These are phyloP conservation scores for Megaceryle alcyon DNA, from an alignment of 2,797 vertebrate species.

Conservation along the genomic window DNA sequence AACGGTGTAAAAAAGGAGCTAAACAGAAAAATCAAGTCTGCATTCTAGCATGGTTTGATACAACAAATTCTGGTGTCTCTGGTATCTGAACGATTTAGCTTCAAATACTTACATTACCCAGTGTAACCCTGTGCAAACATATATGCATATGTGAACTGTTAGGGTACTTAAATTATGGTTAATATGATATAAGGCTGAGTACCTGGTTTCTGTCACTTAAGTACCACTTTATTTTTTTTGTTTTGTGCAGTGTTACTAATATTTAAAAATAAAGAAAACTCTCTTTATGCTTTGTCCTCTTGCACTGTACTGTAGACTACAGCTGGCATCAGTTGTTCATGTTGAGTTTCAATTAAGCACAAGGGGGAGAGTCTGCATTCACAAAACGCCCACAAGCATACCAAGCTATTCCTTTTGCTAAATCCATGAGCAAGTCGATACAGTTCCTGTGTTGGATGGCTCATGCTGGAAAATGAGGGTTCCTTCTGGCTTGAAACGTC, in stretches of 20 bases:
- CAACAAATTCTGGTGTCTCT: constrained; percentile 23
- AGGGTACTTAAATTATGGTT: constrained; percentile 49
- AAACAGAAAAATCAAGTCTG: not conserved
- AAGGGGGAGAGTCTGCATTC: not conserved
- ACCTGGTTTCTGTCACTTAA: constrained; percentile 31
- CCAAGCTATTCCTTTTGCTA: not conserved
- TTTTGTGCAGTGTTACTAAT: constrained; percentile 70
- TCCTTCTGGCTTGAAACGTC: not conserved
- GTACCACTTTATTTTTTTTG: constrained; percentile 28
- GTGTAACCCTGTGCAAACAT: constrained; percentile 39
- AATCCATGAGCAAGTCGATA: not conserved
- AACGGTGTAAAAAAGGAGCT: constrained; percentile 9
- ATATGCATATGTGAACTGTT: constrained; percentile 32
- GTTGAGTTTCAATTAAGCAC: not conserved
- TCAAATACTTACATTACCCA: constrained; percentile 33
- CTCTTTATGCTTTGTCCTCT: constrained; percentile 48
- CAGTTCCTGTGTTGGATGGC: not conserved
- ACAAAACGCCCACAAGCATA: not conserved
- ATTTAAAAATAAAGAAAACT: constrained; percentile 70
- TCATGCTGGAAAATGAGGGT: not conserved
- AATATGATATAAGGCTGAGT: constrained; percentile 22
- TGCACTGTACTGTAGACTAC: not conserved
- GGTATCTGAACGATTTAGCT: constrained; percentile 3
- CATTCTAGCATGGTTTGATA: not conserved
- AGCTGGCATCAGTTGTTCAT: not conserved